Percentiles rank a stretch among this genome's conserved stretches.
Evolutionary conservation across 2,797 vertebrate species (phyloP).

Genomic region (Mormyrops attenuatus): DNA sequence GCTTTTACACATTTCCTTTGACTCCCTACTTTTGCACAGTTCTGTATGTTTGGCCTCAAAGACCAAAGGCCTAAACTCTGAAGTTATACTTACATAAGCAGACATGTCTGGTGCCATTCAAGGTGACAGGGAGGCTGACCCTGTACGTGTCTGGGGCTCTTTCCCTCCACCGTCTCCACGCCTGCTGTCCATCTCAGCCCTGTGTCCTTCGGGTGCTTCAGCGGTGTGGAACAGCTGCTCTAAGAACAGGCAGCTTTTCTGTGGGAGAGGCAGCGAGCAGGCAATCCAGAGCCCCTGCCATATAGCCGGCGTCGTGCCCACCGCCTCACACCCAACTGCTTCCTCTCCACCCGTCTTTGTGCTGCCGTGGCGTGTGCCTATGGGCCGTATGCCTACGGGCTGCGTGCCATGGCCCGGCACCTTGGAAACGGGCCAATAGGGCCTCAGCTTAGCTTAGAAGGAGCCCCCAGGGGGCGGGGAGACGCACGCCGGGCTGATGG

Average conservation of each 20-base stretch:
- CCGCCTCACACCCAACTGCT: neutral
- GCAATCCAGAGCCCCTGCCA: neutral
- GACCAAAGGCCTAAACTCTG: neutral
- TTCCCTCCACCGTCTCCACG: neutral
- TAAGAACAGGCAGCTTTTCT: neutral
- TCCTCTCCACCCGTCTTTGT: neutral
- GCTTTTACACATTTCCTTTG: neutral
- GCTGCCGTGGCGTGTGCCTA: neutral
- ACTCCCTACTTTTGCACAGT: neutral
- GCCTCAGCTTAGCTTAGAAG: neutral
- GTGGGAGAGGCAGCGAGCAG: neutral
- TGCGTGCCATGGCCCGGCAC: neutral
- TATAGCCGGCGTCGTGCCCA: neutral
- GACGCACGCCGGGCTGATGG: neutral
- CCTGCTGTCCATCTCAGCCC: neutral
- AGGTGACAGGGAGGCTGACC: neutral
- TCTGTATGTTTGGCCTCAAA: neutral
- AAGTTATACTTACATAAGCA: neutral
- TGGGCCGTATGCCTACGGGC: neutral
- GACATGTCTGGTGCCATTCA: neutral
- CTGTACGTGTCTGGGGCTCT: neutral
- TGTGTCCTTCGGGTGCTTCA: neutral
- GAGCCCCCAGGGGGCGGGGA: neutral
- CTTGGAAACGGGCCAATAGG: neutral
- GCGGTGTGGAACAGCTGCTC: neutral